Conservation (phyloP, 2,797 vertebrate species). For the Xenops minutus region DNA sequence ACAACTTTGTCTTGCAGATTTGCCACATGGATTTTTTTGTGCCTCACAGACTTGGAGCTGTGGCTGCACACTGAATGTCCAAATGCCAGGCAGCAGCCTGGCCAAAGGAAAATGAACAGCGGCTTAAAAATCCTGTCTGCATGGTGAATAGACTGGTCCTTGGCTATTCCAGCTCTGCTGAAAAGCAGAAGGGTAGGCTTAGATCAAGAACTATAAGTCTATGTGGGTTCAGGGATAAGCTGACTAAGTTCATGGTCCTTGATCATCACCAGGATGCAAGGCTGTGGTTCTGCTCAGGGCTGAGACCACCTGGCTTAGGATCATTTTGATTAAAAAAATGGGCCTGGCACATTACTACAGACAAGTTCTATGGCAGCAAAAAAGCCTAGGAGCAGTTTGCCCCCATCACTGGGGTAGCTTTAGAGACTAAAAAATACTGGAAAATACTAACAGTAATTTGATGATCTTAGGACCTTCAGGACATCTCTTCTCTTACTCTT, state of each 20-base stretch:
- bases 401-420: neutral
- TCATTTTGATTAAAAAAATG: neutral
- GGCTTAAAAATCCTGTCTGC: neutral
- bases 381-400: neutral
- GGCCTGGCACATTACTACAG: neutral
- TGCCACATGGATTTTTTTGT: neutral
- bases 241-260: neutral
- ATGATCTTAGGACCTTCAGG: neutral
- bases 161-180: neutral
- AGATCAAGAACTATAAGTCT: neutral
- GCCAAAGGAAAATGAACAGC: neutral
- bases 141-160: fast-evolving
- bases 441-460: neutral
- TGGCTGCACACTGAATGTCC: neutral
- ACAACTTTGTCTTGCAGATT: neutral
- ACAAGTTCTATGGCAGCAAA: neutral
- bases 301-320: neutral
- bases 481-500: neutral
- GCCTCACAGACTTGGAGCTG: neutral
- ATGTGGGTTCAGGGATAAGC: fast-evolving
- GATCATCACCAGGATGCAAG: neutral
- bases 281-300: neutral
- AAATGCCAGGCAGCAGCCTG: fast-evolving
- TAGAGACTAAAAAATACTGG: neutral
- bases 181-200: neutral